These are phyloP conservation scores for Holothuria scabra DNA, from an alignment of 53 echinoderm and acorn worm species.

Conservation along the genomic window DNA sequence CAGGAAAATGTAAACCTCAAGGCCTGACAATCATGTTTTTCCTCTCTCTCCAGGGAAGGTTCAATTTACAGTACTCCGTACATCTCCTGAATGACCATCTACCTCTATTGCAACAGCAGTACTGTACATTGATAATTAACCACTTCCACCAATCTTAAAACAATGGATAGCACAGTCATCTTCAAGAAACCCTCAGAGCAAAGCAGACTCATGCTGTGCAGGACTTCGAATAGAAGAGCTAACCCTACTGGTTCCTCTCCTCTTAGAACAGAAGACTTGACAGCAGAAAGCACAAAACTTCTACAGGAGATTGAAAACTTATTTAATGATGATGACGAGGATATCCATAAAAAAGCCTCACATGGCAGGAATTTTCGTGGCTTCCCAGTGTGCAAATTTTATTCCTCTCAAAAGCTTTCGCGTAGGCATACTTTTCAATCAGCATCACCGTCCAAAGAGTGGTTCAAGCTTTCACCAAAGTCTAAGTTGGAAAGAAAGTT, in stretches of 20 bases:
- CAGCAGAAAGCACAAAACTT: background rate
- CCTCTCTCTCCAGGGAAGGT: too few relatives aligned
- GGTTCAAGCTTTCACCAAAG: constrained; percentile 48
- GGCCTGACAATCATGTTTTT: too few relatives aligned
- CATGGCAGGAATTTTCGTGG: background rate
- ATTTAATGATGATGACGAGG: constrained; percentile 1
- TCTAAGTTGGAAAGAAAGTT: constrained; percentile 26
- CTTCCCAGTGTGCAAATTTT: background rate
- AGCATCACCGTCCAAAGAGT: constrained; percentile 8
- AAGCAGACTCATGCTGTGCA: background rate
- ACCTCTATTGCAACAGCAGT: too few relatives aligned
- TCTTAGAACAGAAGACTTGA: background rate
- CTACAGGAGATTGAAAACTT: constrained; percentile 11
- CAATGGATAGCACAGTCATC: background rate
- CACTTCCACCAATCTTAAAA: too few relatives aligned
- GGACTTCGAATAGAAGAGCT: too few relatives aligned
- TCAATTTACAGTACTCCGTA: too few relatives aligned
- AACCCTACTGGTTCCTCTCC: background rate
- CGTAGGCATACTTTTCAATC: constrained; percentile 14
- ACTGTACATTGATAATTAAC: too few relatives aligned
- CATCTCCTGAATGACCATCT: too few relatives aligned
- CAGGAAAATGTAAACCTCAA: too few relatives aligned
- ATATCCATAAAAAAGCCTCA: background rate
- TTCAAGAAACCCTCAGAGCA: constrained; percentile 3
- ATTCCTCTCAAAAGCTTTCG: background rate